Evolutionary conservation across 30 jellyfish, hydroid and myxozoan species (phyloP).

Genomic region (Pseudorhiza aurosa): DNA sequence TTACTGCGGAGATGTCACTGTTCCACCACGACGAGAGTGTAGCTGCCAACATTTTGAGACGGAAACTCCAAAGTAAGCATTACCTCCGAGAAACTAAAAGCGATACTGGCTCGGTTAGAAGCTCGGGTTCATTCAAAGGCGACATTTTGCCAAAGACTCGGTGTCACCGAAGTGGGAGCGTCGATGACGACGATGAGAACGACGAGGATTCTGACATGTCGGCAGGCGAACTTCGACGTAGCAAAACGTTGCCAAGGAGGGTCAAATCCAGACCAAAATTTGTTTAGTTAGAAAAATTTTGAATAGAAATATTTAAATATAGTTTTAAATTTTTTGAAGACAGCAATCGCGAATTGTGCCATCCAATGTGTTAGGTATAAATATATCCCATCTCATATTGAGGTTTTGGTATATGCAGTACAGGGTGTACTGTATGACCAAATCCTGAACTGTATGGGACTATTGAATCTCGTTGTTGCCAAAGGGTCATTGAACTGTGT

Average conservation of each 20-base stretch:
- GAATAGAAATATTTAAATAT: too few species aligned
- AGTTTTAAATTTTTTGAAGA: too few species aligned
- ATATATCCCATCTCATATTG: too few species aligned
- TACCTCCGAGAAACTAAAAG: conserved; percentile 33
- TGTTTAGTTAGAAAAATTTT: not conserved
- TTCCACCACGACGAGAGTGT: conserved; percentile 44
- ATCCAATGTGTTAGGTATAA: too few species aligned
- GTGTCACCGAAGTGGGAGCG: conserved; percentile 57
- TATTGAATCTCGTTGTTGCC: too few species aligned
- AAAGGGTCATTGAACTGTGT: too few species aligned
- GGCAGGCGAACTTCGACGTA: conserved; percentile 40
- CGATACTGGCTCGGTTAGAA: conserved; percentile 52
- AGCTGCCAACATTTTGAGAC: conserved; percentile 46
- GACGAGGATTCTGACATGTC: conserved; percentile 69
- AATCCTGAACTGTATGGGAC: too few species aligned
- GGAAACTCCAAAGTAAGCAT: conserved; percentile 23
- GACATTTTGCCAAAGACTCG: conserved; percentile 1
- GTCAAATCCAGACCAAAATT: conserved; percentile 26
- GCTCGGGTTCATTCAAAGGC: conserved; percentile 24
- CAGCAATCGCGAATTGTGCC: too few species aligned
- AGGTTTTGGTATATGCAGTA: too few species aligned
- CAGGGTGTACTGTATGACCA: too few species aligned
- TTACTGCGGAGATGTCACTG: conserved; percentile 66
- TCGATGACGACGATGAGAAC: conserved; percentile 60
- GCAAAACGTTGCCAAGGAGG: conserved; percentile 55